Base-by-base conservation (phyloP, 2,113 vertebrate species). In the Cisticola juncidis region DNA sequence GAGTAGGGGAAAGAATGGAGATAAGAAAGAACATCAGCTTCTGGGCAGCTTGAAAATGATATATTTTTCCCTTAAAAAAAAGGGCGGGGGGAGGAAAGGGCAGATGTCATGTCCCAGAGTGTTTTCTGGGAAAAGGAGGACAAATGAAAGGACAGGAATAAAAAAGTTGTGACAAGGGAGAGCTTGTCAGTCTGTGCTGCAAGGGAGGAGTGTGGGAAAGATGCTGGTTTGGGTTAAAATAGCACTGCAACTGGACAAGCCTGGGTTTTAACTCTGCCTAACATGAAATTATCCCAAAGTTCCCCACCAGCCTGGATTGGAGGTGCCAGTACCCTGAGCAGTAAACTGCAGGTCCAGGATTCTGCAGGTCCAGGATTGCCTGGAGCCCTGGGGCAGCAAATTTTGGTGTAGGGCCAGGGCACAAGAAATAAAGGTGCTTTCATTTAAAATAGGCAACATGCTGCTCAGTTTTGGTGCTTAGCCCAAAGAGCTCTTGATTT, bases 151-250 rank as follows among this genome's bases (percentile, higher is more conserved):
- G 81, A 87, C 33, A 54, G 51, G 62, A 88, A 88, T 88, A 80
- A 94, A 58, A 90, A 90, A 40, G 21, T 4, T 76, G 26, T 25
- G 48, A 48, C 24, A 45, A 81, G 69, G 64, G 80, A 94, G 76
- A 93, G 12, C 44, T 94, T 93, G 82, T 87, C 89, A 89, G 48
- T 61, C 81, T 85, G 26, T 47, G 42, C 79, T 88, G 15, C 7
- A 23, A 88, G 83, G 86, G 68, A 93, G 82, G 83, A 92, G 64
- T 95, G 92, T 96, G 96, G 88, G 94, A 97, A 96, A 92, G 91
- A 97, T n/a, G 64, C 47, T 78, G 36, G 58, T 18, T 47, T 86
- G 72, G 54, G 90, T 90, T 92, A 97, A 95, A 97, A 94, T 93
- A 95, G 88, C 80, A 20, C 42, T 44, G 54, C 1, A 16, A 78